Evolutionary conservation across 30 jellyfish, hydroid and myxozoan species (phyloP).

Genomic region (Turritopsis rubra): DNA sequence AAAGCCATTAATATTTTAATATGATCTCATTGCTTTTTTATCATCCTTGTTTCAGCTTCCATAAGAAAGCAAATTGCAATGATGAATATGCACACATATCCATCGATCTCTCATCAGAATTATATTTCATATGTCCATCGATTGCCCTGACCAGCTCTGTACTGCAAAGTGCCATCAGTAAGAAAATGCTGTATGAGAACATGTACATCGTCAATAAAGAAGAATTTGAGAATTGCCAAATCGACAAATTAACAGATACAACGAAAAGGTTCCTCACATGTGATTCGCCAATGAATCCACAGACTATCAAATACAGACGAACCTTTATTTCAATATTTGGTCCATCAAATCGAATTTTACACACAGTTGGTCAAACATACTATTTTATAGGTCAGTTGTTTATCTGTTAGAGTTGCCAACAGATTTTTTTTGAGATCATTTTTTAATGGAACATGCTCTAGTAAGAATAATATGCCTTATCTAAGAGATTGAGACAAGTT

Average conservation of each 20-base stretch:
- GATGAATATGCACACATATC: slow-evolving; percentile 47
- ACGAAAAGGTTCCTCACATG: slow-evolving; percentile 37
- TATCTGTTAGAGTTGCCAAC: too few relatives aligned
- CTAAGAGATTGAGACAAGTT: too few relatives aligned
- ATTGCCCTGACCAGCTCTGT: slow-evolving; percentile 24
- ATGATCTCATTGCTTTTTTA: neutral
- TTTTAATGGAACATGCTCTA: too few relatives aligned
- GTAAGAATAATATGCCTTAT: too few relatives aligned
- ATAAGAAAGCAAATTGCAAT: slow-evolving; percentile 7
- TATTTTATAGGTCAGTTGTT: slow-evolving; percentile 62
- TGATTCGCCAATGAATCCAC: slow-evolving; percentile 19
- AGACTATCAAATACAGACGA: slow-evolving; percentile 25
- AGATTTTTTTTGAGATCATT: too few relatives aligned
- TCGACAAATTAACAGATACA: slow-evolving; percentile 26
- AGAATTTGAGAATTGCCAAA: slow-evolving; percentile 48
- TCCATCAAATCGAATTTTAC: slow-evolving; percentile 34
- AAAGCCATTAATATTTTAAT: too few relatives aligned
- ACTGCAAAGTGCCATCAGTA: slow-evolving; percentile 1
- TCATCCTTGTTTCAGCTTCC: neutral
- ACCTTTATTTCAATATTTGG: slow-evolving; percentile 9
- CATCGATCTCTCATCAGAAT: slow-evolving; percentile 32
- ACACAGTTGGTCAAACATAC: slow-evolving; percentile 37
- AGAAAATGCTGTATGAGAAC: slow-evolving; percentile 35
- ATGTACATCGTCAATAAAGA: slow-evolving; percentile 50
- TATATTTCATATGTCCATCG: slow-evolving; percentile 58